phyloP scores from a whole-genome alignment of 2,113 vertebrate genomes.

The Peromyscus californicus region DNA sequence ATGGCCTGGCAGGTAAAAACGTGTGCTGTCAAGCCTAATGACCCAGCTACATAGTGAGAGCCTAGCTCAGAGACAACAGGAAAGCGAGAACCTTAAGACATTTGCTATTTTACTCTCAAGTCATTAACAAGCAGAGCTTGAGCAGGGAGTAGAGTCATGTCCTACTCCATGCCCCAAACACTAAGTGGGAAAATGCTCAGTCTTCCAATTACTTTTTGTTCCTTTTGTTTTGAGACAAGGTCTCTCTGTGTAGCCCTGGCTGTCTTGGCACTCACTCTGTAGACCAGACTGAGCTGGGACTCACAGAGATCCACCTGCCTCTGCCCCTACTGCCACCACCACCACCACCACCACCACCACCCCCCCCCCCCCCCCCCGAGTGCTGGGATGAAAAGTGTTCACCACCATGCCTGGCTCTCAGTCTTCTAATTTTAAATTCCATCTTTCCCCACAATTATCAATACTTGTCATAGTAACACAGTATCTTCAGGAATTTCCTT shows the following conservation, averaged over 20 bases:
- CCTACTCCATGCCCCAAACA: neutral
- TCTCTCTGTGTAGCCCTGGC: neutral
- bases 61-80: neutral
- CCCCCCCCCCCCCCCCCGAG: no score
- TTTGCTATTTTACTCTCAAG: neutral
- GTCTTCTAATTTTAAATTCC: neutral
- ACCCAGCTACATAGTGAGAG: neutral
- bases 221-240: neutral
- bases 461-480: conserved; percentile 20
- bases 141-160: neutral
- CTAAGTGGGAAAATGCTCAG: neutral
- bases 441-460: neutral
- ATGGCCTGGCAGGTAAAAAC: neutral
- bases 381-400: neutral
- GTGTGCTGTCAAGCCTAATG: neutral
- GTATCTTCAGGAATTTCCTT: conserved; percentile 40
- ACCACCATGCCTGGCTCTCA: neutral
- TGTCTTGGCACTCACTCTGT: neutral
- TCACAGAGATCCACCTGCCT: neutral
- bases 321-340: neutral
- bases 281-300: neutral
- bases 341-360: no score
- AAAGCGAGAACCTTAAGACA: neutral
- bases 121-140: neutral
- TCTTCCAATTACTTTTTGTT: neutral